phyloP scores from a whole-genome alignment of 2,113 vertebrate genomes.

The Uropsilus gracilis region DNA sequence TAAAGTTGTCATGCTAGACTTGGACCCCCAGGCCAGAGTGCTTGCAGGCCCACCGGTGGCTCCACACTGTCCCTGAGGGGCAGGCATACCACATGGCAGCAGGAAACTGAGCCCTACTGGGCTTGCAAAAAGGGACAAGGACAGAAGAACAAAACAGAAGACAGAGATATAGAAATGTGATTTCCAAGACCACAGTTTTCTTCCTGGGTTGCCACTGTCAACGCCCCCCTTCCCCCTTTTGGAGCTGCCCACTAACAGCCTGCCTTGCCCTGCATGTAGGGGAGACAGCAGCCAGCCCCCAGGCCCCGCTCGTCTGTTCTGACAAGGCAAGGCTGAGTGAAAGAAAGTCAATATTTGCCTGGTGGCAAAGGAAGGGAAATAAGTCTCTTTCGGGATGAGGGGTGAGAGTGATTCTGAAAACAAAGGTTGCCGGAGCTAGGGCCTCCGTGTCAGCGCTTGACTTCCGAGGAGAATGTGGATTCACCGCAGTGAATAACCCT shows the following conservation, averaged over 20 bases:
- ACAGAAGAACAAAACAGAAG: not conserved
- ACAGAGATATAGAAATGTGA: not conserved
- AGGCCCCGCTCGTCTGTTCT: not conserved
- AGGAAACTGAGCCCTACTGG: not conserved
- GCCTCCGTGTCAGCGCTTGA: not conserved
- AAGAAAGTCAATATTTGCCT: slow-evolving; percentile 66
- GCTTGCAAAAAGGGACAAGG: too few relatives aligned
- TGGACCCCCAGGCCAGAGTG: not conserved
- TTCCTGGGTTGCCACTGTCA: not conserved
- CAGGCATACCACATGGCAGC: not conserved
- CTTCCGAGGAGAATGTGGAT: not conserved
- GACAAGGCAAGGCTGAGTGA: not conserved
- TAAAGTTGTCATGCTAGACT: not conserved
- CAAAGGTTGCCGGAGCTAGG: not conserved
- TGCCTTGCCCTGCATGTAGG: not conserved
- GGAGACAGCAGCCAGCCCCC: not conserved
- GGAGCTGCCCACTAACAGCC: not conserved
- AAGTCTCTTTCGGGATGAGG: not conserved
- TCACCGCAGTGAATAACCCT: not conserved
- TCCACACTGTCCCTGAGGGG: fast-evolving
- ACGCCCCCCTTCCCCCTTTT: not conserved
- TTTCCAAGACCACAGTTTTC: not conserved
- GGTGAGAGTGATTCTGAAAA: not conserved
- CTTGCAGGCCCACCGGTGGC: fast-evolving
- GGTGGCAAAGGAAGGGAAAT: not conserved